phyloP scores from a whole-genome alignment of 1,140 invertebrate genomes.

The Wasmannia auropunctata region DNA sequence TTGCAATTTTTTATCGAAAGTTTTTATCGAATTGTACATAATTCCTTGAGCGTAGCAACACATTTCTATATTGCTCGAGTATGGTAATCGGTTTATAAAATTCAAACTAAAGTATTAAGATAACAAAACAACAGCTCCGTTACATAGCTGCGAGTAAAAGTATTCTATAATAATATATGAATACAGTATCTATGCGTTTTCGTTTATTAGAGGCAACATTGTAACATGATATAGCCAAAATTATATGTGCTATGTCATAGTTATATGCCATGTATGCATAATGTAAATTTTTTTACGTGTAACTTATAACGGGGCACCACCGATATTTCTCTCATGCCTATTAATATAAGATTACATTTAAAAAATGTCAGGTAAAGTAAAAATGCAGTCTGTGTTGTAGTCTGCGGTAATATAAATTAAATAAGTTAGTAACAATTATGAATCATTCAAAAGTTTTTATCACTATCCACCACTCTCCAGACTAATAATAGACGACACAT shows the following conservation, averaged over 20 bases:
- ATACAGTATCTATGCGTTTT: slow-evolving; percentile 2
- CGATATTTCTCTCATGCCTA: neutral
- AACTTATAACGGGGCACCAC: neutral
- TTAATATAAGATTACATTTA: neutral
- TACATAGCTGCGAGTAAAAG: neutral
- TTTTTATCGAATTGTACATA: too few species aligned
- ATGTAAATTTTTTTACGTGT: neutral
- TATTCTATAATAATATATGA: neutral
- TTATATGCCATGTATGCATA: neutral
- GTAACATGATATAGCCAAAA: slow-evolving; percentile 2
- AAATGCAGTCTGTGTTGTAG: neutral
- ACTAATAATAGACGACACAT: neutral
- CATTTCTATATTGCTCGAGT: neutral
- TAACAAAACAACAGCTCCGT: neutral
- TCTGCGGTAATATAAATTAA: neutral
- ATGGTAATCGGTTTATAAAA: neutral
- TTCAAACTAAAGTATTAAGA: slow-evolving; percentile 5
- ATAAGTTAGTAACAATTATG: neutral
- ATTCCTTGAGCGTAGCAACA: neutral
- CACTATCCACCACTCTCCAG: neutral
- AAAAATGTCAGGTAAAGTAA: neutral
- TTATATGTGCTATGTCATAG: neutral
- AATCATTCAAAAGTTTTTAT: neutral
- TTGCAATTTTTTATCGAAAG: slow-evolving; percentile 2
- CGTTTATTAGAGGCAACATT: slow-evolving; percentile 14